Conservation (phyloP, 2,797 vertebrate species). For the Forpus xanthops region DNA sequence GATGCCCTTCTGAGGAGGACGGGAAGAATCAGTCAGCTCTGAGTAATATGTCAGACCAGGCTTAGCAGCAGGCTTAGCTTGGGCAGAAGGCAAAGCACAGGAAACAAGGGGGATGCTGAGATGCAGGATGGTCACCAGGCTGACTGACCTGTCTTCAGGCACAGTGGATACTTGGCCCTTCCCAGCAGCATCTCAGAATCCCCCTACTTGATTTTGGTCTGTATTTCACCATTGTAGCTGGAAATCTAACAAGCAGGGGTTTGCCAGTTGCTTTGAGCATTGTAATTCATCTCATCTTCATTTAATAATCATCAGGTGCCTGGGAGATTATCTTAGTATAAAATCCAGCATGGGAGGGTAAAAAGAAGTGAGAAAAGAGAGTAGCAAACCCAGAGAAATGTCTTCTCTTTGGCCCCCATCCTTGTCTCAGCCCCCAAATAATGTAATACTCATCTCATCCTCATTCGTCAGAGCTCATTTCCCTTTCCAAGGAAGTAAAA, state of each 20-base stretch:
- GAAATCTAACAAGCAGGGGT: neutral
- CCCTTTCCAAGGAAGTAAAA: conserved; percentile 12
- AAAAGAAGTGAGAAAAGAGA: neutral
- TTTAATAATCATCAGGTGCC: neutral
- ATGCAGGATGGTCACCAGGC: neutral
- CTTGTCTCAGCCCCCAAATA: neutral
- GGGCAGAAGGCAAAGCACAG: neutral
- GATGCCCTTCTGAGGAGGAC: neutral
- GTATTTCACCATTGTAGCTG: rapidly evolving
- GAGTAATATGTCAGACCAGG: rapidly evolving
- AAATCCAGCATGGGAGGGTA: neutral
- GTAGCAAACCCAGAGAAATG: neutral
- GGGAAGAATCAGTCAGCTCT: rapidly evolving
- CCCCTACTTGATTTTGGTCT: neutral
- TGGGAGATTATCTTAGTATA: neutral
- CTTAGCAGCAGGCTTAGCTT: too few relatives aligned
- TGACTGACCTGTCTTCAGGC: neutral
- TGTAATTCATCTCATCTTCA: neutral
- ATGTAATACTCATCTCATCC: neutral
- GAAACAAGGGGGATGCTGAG: neutral
- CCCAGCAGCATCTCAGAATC: neutral
- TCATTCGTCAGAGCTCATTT: conserved; percentile 9
- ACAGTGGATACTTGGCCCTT: neutral
- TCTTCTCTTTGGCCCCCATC: neutral
- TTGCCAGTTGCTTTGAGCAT: neutral